Conservation (phyloP, 2,797 vertebrate species). For the Micropoecilia bifurca region DNA sequence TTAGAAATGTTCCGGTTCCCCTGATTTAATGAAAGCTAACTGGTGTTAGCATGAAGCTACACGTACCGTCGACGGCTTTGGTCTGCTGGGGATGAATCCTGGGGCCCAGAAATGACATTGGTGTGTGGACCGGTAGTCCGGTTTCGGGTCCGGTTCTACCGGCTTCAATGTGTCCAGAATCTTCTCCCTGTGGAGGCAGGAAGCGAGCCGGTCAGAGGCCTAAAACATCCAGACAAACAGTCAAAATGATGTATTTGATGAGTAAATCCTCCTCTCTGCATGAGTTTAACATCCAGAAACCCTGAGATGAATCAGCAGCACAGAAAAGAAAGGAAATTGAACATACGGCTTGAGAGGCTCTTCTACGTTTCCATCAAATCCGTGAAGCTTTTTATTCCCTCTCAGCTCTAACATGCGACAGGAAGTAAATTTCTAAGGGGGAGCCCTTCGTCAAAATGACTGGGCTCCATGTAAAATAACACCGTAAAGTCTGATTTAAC, state of each 20-base stretch:
- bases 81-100: constrained; percentile 68
- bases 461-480: constrained; percentile 49
- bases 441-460: constrained; percentile 50
- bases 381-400: constrained; percentile 36
- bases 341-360: constrained; percentile 31
- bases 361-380: constrained; percentile 41
- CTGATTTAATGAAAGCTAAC: neutral
- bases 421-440: constrained; percentile 51
- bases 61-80: constrained; percentile 56
- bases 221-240: neutral
- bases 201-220: neutral
- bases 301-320: constrained; percentile 12
- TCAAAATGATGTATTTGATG: neutral
- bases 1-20: no score
- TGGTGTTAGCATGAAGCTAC: neutral
- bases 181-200: constrained; percentile 71
- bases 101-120: constrained; percentile 66
- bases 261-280: neutral
- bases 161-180: constrained; percentile 51
- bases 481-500: constrained; percentile 66
- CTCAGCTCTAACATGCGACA: constrained; percentile 26
- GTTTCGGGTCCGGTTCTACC: constrained; percentile 26
- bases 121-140: constrained; percentile 68
- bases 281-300: constrained; percentile 17
- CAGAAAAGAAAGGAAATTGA: constrained; percentile 35